Evolutionary conservation across 1,140 invertebrate species (phyloP).

Genomic region (Oryzaephilus surinamensis): DNA sequence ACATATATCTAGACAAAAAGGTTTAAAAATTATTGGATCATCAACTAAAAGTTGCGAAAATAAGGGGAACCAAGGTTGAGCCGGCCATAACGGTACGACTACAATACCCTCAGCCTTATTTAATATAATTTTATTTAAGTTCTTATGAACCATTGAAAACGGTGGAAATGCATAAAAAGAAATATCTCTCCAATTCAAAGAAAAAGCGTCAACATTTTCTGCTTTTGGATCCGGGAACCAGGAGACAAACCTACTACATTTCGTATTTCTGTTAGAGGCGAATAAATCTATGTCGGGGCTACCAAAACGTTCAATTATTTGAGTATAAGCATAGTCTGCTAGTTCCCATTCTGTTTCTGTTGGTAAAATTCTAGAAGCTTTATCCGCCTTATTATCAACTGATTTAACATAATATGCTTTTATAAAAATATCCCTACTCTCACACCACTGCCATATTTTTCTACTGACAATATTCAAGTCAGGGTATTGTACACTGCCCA

Average conservation of each 20-base stretch:
- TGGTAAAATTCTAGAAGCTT: no score
- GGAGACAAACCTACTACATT: not conserved
- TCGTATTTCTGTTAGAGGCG: not conserved
- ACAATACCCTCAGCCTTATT: constrained; percentile 21
- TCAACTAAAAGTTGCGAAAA: constrained; percentile 3
- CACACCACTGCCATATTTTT: no score
- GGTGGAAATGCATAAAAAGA: constrained; percentile 23
- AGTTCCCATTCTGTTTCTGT: no score
- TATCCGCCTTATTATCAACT: no score
- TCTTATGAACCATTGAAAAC: constrained; percentile 15
- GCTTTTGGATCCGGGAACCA: not conserved
- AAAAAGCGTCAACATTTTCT: not conserved
- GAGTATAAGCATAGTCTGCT: no score
- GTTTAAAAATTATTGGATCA: constrained; percentile 1
- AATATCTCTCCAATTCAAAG: not conserved
- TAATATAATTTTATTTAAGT: constrained; percentile 16
- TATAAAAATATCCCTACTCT: no score
- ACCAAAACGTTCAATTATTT: no score
- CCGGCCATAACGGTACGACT: constrained; percentile 28
- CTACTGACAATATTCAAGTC: no score
- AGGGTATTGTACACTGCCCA: no score
- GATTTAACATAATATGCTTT: no score
- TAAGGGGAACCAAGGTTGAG: constrained; percentile 25
- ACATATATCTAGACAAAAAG: no score
- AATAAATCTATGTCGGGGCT: constrained; percentile 1